These are phyloP conservation scores for Caiman crocodilus DNA, from an alignment of 2,797 vertebrate species.

Conservation along the genomic window DNA sequence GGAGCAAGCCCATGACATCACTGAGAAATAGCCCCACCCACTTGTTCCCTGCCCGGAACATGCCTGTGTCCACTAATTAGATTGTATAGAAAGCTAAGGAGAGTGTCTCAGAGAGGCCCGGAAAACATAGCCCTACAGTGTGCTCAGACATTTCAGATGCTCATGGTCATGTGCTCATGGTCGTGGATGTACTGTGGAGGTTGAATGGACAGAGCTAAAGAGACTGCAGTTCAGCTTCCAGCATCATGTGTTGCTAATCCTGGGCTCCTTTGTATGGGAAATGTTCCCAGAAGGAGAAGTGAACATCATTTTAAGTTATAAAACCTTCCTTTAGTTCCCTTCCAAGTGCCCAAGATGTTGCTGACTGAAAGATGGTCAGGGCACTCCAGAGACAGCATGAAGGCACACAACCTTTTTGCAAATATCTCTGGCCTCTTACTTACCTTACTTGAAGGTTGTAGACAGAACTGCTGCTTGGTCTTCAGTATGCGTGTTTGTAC, in stretches of 20 bases:
- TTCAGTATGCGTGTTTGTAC: neutral
- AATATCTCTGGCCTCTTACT: neutral
- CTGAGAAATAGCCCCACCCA: no score
- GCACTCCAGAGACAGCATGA: neutral
- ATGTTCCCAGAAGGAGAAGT: neutral
- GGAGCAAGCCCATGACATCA: no score
- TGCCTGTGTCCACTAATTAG: no score
- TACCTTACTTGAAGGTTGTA: neutral
- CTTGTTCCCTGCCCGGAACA: no score
- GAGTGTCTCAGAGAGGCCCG: no score
- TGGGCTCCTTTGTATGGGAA: neutral
- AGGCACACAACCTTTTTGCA: neutral
- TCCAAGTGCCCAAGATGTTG: constrained; percentile 21
- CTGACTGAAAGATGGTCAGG: neutral
- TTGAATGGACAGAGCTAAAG: neutral
- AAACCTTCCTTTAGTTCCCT: constrained; percentile 32
- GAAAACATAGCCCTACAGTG: no score
- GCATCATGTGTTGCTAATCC: no score
- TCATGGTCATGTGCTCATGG: no score
- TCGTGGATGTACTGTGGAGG: no score
- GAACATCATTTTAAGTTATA: neutral
- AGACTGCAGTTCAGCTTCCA: constrained; percentile 4
- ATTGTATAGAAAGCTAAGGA: no score
- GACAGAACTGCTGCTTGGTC: neutral
- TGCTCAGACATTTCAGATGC: no score